Evolutionary conservation across 2,888 invertebrate genomes (phyloP), one percentile per base, ranked within the genome.

Genomic region (Amphipyra tragopoginis): DNA sequence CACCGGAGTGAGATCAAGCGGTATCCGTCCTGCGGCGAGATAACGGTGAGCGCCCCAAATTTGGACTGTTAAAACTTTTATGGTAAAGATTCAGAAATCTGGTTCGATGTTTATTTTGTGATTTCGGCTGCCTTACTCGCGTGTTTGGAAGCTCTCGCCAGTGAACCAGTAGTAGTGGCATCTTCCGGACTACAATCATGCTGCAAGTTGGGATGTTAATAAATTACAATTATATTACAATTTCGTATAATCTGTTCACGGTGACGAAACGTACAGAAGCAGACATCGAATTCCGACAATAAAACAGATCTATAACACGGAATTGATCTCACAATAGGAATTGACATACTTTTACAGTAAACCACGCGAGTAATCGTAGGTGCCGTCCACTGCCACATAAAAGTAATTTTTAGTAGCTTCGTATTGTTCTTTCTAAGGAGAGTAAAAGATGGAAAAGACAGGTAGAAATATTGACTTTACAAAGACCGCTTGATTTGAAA

Each of bases 351-450:
- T 40, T 57, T 40, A 39, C 54, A 47, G 34, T 60, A 45, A 60
- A 43, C 48, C 45, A 42, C 68, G 66, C 65, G 78, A 67, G 66
- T 74, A 57, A 67, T 70, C 75, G 59, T 68, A 68, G 51, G 59
- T 78, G 72, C 81, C 81, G 78, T 83, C 81, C 82, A 82, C 75
- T 75, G 80, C 82, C 77, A 77, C 73, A 52, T 48, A 47, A 62
- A 63, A 47, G 36, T 63, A 68, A 8, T 43, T 48, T 51, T 63
- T 67, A 75, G 64, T 60, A 61, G 53, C 58, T 68, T 71, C 68
- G 62, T 74, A 73, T 75, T 65, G 71, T 68, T 71, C 71, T 74
- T 56, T 62, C 50, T 57, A 64, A 45, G 48, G 47, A 57, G 13
- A 44, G 15, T 45, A 47, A 13, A n/a, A 49, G 13, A 36, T 36